These are phyloP conservation scores for Carpatolechia fugitivella DNA, from an alignment of 2,888 invertebrate genomes.

Conservation along the genomic window DNA sequence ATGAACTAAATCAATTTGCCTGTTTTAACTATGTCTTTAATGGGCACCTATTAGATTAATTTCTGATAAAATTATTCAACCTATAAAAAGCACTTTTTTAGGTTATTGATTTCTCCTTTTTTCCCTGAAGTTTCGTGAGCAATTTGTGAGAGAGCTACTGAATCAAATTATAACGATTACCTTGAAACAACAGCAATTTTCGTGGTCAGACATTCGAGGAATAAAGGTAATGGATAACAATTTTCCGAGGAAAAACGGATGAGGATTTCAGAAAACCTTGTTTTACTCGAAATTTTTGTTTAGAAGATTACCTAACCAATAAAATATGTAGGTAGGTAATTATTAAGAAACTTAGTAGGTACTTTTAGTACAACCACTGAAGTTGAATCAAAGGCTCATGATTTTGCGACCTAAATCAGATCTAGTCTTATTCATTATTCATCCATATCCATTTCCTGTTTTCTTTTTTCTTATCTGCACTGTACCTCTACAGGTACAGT, in stretches of 20 bases:
- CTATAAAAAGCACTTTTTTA: not conserved
- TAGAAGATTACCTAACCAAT: no score
- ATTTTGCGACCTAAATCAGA: no score
- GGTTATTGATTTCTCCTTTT: not conserved
- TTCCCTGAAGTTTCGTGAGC: slow-evolving; percentile 42
- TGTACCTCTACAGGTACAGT: no score
- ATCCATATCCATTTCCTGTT: no score
- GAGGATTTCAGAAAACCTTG: not conserved
- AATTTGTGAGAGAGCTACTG: slow-evolving; percentile 29
- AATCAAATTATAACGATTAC: slow-evolving; percentile 40
- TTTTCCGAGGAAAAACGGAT: not conserved
- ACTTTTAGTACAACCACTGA: no score
- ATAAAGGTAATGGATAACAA: slow-evolving; percentile 16
- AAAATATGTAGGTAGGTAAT: no score
- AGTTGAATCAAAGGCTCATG: no score
- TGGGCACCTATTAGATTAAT: not conserved
- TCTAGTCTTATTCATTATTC: no score
- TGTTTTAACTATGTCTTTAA: not conserved
- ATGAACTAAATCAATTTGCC: no score
- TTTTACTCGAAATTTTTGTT: no score
- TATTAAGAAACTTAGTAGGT: no score
- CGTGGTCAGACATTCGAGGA: slow-evolving; percentile 47
- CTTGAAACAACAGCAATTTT: slow-evolving; percentile 26
- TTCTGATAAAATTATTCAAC: not conserved
- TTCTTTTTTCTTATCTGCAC: no score